phyloP scores from a whole-genome alignment of 2,888 invertebrate species.

The Cryptops parisi region DNA sequence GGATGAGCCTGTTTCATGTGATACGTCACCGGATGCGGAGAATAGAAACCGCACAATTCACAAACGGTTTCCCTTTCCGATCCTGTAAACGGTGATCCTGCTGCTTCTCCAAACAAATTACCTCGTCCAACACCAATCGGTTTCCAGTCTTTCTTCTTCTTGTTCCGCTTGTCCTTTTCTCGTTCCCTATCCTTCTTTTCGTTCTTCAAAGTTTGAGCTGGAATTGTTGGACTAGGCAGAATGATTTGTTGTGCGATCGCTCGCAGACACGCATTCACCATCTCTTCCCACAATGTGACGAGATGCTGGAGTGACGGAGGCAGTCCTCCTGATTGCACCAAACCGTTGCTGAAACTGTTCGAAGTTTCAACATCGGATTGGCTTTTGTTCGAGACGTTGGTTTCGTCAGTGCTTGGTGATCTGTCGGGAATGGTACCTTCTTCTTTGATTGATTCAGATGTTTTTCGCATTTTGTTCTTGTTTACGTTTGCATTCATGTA shows the following conservation, averaged over 20 bases:
- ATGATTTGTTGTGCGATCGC: constrained; percentile 45
- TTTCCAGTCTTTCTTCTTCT: constrained; percentile 45
- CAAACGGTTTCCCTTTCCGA: constrained; percentile 43
- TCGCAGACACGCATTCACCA: constrained; percentile 42
- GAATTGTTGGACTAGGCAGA: constrained; percentile 40
- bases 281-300: constrained; percentile 77
- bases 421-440: constrained; percentile 32
- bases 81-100: constrained; percentile 20
- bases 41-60: constrained; percentile 63
- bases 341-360: constrained; percentile 6
- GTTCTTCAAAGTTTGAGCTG: constrained; percentile 28
- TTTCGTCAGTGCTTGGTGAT: neutral
- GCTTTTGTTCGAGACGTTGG: neutral
- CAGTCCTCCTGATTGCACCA: constrained; percentile 30
- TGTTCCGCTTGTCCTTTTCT: constrained; percentile 30
- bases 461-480: constrained; percentile 35
- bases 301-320: constrained; percentile 78
- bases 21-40: constrained; percentile 59
- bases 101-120: constrained; percentile 27
- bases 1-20: constrained; percentile 84
- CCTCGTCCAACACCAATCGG: constrained; percentile 24
- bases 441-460: constrained; percentile 38
- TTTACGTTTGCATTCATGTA: constrained; percentile 65
- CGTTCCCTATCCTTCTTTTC: constrained; percentile 35
- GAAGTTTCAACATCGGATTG: too few species aligned